Evolutionary conservation across 2,113 vertebrate species (phyloP).

Genomic region (Sinocyclocheilus anshuiensis): DNA sequence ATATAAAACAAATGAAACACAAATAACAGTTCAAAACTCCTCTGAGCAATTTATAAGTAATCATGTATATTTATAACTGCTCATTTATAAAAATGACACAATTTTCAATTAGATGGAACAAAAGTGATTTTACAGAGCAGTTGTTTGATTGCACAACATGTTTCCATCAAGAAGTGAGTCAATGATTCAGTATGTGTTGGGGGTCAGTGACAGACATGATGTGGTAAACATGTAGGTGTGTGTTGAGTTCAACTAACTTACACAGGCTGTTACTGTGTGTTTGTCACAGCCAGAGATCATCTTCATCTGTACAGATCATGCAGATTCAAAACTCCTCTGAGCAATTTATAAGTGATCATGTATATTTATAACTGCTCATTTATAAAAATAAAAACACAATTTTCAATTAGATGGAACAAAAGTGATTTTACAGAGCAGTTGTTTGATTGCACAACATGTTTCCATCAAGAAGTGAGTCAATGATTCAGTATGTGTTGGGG

Average conservation of each 20-base stretch:
- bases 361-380: not conserved
- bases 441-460: not conserved
- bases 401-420: not conserved
- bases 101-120: not conserved
- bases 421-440: not conserved
- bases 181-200: not conserved
- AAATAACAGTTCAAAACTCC: not conserved
- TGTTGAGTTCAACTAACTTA: not conserved
- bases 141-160: not conserved
- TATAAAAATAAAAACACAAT: not conserved
- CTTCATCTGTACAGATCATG: too few relatives aligned
- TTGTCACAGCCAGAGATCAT: not conserved
- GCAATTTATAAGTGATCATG: not conserved
- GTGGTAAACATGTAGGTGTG: too few relatives aligned
- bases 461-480: not conserved
- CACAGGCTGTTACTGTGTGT: not conserved
- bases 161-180: not conserved
- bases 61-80: not conserved
- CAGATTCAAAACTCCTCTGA: not conserved
- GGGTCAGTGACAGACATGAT: not conserved
- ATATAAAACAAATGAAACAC: not conserved
- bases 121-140: not conserved
- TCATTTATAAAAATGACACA: not conserved
- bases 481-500: not conserved
- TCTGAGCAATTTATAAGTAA: not conserved